Conservation (phyloP, 2,113 vertebrate species). For the Proteles cristata region DNA sequence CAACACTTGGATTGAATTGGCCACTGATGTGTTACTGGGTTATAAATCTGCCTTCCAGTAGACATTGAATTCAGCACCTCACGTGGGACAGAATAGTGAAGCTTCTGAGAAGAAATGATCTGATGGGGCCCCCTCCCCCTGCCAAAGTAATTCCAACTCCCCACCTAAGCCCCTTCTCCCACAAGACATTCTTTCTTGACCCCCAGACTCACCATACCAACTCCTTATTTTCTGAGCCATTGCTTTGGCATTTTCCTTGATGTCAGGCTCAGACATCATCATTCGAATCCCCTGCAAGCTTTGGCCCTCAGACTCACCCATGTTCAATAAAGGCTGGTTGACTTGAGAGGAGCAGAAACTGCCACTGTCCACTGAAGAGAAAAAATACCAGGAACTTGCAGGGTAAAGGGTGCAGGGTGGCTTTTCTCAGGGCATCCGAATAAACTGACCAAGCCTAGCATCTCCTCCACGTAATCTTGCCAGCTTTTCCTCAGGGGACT, state of each 20-base stretch:
- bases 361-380: neutral
- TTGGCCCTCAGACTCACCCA: neutral
- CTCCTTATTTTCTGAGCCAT: neutral
- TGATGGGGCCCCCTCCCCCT: neutral
- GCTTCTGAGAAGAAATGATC: neutral
- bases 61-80: neutral
- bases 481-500: slow-evolving; percentile 8
- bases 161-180: neutral
- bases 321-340: neutral
- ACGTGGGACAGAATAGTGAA: neutral
- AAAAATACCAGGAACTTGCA: neutral
- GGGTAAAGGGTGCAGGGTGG: neutral
- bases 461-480: neutral
- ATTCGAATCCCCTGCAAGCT: neutral
- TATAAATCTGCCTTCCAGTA: neutral
- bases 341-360: neutral
- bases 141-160: neutral
- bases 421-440: neutral
- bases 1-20: neutral
- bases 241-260: neutral
- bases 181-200: neutral
- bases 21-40: neutral
- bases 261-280: neutral
- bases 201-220: neutral
- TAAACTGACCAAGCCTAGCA: neutral